Percentiles rank a stretch among this genome's conserved stretches.
Evolutionary conservation across 37 sponge, comb jelly and placozoan genomes (phyloP).

Genomic region (Geodia barretti): DNA sequence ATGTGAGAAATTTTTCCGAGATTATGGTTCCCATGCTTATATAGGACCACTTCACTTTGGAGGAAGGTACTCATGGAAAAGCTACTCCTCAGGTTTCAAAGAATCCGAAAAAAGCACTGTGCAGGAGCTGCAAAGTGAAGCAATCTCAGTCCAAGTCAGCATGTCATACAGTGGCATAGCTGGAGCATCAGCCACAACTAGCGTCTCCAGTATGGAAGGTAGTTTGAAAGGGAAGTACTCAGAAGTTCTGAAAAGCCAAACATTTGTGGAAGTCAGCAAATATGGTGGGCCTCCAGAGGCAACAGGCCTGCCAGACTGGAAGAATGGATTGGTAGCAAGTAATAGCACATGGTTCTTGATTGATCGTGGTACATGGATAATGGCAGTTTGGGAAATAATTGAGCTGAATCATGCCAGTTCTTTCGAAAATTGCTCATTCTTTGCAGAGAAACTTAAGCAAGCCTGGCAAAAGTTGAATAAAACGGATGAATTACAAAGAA

Average conservation of each 20-base stretch:
- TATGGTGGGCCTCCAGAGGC: background rate
- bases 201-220: background rate
- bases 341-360: constrained; percentile 1
- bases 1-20: constrained; percentile 11
- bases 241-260: background rate
- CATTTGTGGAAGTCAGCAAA: background rate
- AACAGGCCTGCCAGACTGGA: background rate
- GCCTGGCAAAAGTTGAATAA: constrained; percentile 1
- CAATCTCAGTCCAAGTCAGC: background rate
- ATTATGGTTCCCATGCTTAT: constrained; percentile 21
- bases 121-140: background rate
- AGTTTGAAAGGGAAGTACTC: background rate
- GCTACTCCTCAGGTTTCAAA: background rate
- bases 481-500: background rate
- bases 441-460: background rate
- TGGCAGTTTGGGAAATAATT: constrained; percentile 33
- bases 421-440: background rate
- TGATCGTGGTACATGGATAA: background rate
- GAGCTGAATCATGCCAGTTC: background rate
- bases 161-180: too few species aligned
- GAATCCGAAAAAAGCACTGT: background rate
- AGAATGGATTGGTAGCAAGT: constrained; percentile 1
- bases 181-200: background rate
- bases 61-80: background rate
- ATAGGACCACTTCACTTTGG: constrained; percentile 23